Base-by-base conservation (phyloP, 2,113 vertebrate genomes). In the Ptilonorhynchus violaceus region DNA sequence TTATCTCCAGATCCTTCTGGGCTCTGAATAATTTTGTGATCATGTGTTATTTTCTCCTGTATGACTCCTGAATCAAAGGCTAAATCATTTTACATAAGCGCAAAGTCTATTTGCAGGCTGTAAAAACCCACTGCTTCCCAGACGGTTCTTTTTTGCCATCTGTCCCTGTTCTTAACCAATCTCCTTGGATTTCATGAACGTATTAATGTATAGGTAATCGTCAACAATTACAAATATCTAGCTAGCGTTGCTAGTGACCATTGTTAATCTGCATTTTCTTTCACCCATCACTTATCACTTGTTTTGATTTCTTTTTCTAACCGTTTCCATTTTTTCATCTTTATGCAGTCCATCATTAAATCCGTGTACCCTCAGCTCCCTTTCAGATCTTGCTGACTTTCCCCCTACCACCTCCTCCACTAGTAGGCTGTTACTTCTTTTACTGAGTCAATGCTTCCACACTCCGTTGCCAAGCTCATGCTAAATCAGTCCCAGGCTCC, bases 61-160 rank as follows among this genome's bases (percentile, higher is more conserved):
- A 31, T 74, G 91, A 93, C 79, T 97, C 46, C 79, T n/a, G 42
- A 95, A 92, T 86, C 94, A 95, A 96, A 83, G 83, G 79, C 75
- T 95, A 92, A 90, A 93, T 81, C 39, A 58, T 95, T 96, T 93
- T 95, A 94, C 68, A 84, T 95, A 96, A 95, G 86, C 21, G 1
- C 24, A 31, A 76, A 93, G 47, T 94, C 94, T 96, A 88, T 97
- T 94, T 97, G 72, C 63, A 88, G 88, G n/a, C 91, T 94, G 79
- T 80, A 95, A 93, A 92, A 96, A 80, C 83, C 88, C 91, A 90
- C 92, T 91, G 55, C 64, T 96, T 96, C 82, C 83, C 79, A 91
- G 55, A 18, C 50, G 4, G 83, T 88, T 95, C 88, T 94, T 85
- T 88, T 88, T 86, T 88, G 59, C 94, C 95, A 97, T 97, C 95